Evolutionary conservation across 2,113 vertebrate genomes (phyloP).

Genomic region (Pogona vitticeps): DNA sequence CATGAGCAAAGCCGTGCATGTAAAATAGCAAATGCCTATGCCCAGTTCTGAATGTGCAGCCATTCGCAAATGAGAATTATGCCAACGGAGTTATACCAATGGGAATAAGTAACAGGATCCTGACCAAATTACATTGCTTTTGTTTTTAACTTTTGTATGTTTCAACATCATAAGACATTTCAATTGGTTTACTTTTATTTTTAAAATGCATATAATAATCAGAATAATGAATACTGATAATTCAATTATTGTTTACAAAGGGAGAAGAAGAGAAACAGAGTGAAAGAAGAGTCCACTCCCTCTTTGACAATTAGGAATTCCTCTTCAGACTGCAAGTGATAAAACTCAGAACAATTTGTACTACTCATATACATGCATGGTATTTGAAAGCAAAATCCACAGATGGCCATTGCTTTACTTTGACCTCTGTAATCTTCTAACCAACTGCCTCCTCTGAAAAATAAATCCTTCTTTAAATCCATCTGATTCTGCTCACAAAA

Average conservation of each 20-base stretch:
- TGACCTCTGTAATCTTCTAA: constrained; percentile 4
- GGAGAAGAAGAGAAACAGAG: neutral
- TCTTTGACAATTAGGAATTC: neutral
- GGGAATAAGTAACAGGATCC: no score
- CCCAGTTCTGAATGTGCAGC: no score
- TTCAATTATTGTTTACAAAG: no score
- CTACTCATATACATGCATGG: neutral
- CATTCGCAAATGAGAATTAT: no score
- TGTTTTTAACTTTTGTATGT: neutral
- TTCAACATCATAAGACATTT: neutral
- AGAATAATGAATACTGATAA: no score
- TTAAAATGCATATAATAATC: no score
- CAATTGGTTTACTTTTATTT: no score
- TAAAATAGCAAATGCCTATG: no score
- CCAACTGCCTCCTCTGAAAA: constrained; percentile 1
- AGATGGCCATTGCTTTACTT: neutral
- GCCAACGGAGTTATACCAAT: no score
- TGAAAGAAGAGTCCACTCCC: neutral
- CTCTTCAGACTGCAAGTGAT: neutral
- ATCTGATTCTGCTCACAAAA: neutral
- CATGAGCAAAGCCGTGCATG: no score
- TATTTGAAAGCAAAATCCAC: neutral
- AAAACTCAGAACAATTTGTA: neutral
- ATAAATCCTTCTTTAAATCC: neutral
- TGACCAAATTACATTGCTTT: neutral